Evolutionary conservation across 2,797 vertebrate genomes (phyloP), one percentile per base, ranked within the genome.

Genomic region (Odontamblyopus lacepedii): DNA sequence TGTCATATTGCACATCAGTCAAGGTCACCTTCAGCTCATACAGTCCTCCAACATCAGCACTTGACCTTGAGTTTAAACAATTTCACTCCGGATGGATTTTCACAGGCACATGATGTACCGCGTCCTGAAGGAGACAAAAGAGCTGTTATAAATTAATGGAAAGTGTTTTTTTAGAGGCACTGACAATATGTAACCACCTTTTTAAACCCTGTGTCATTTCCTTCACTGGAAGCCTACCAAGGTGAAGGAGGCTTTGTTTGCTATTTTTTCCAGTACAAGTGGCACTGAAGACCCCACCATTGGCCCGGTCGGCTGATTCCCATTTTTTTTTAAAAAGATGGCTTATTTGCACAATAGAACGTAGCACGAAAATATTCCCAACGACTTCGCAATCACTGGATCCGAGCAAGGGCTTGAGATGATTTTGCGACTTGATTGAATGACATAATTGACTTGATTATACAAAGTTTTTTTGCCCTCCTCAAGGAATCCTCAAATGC

Each of bases 401-500:
- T 90, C 85, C 83, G 85, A 87, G 88, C 89, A 91, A 86, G 87
- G 90, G 75, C 91, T 93, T 78, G 71, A 92, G 88, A 87, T 89
- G 88, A 90, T 92, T 91, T 90, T 92, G 30, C 73, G 61, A 90
- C 92, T 92, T 93, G 93, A 94, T 94, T 94, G 93, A 94, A 93
- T 89, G 91, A 93, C 93, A 93, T 94, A 94, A 94, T 93, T 94
- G 92, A 92, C 92, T 94, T 94, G 93, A 94, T 94, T 94, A 93
- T 91, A 81, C 89, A 89, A 91, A 84, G 85, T 89, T 90, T 86
- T 82, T 85, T 80, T 63, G 26, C 73, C 61, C 87, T 87, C 89
- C 89, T 91, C 79, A 87, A 92, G 91, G 89, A 92, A 92, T 92
- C 88, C 88, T 92, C 89, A 84, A 91, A 89, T 81, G 88, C 89